These are phyloP conservation scores for Eupristina koningsbergeri DNA, from an alignment of 1,140 invertebrate species.

Conservation along the genomic window DNA sequence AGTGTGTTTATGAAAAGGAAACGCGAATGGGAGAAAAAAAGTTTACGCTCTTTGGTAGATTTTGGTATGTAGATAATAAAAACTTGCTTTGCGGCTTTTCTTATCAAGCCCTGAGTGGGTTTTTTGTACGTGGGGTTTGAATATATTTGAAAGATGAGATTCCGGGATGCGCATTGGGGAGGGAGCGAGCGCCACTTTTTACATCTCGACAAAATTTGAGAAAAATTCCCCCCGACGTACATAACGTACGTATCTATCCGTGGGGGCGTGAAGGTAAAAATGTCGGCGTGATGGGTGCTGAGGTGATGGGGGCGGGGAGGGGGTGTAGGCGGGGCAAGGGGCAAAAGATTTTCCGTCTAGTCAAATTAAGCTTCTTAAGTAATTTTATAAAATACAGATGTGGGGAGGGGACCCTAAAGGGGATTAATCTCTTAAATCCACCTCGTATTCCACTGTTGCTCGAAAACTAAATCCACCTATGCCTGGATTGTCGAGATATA, in stretches of 20 bases:
- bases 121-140: background rate
- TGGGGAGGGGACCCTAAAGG: too few relatives aligned
- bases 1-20: background rate
- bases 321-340: too few relatives aligned
- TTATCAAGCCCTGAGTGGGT: background rate
- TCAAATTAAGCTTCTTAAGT: background rate
- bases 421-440: background rate
- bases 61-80: background rate
- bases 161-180: background rate
- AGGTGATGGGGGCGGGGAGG: too few relatives aligned
- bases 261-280: too few relatives aligned
- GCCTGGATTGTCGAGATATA: background rate
- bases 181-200: background rate
- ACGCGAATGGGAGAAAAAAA: background rate
- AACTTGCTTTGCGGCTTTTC: background rate
- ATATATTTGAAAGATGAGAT: constrained; percentile 20
- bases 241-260: too few relatives aligned
- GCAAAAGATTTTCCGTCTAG: background rate
- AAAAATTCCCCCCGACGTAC: background rate
- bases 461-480: constrained; percentile 17
- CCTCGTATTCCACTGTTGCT: background rate
- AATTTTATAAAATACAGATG: background rate
- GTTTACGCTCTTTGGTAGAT: background rate
- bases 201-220: too few relatives aligned
- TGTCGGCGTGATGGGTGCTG: too few relatives aligned